A percentile compares a stretch with the other conserved stretches of the same genome.
phyloP scores from a whole-genome alignment of 1,140 invertebrate species.

The Cotesia typhae region DNA sequence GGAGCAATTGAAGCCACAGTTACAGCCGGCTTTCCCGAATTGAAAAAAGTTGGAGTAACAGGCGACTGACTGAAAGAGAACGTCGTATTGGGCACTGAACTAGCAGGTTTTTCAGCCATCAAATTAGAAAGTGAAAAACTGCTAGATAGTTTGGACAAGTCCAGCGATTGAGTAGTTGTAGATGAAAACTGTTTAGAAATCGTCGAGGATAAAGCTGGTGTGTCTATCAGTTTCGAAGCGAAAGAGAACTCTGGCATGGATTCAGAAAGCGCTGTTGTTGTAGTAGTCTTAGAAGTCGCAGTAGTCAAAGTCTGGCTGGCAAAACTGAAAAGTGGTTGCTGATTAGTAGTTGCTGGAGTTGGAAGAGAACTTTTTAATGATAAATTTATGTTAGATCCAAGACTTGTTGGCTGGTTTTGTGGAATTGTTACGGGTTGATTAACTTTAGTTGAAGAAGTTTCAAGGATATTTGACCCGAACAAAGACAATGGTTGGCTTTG shows the following conservation, averaged over 20 bases:
- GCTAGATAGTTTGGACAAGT: constrained; percentile 24
- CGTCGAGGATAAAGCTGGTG: constrained; percentile 24
- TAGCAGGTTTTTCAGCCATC: constrained; percentile 17
- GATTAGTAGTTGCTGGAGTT: constrained; percentile 8
- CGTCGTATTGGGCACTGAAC: not conserved
- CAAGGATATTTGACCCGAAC: constrained; percentile 1
- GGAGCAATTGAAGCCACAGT: not conserved
- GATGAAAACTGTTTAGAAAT: not conserved
- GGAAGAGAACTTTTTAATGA: constrained; percentile 21
- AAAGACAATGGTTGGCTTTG: not conserved
- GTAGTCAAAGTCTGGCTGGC: constrained; percentile 11
- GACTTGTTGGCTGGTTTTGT: not conserved
- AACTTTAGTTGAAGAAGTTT: not conserved
- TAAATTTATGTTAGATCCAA: constrained; percentile 3
- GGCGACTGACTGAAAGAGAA: constrained; percentile 19
- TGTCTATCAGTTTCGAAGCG: constrained; percentile 38
- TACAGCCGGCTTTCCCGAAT: constrained; percentile 35
- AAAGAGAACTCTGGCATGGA: constrained; percentile 43
- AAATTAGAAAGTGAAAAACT: constrained; percentile 13
- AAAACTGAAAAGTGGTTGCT: constrained; percentile 29
- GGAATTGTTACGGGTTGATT: not conserved
- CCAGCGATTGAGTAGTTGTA: not conserved
- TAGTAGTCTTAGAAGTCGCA: not conserved
- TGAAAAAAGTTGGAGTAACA: constrained; percentile 34
- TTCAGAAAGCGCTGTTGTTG: not conserved